These are phyloP conservation scores for Zaprionus ornatus DNA, from an alignment of 1,140 invertebrate genomes.

Conservation along the genomic window DNA sequence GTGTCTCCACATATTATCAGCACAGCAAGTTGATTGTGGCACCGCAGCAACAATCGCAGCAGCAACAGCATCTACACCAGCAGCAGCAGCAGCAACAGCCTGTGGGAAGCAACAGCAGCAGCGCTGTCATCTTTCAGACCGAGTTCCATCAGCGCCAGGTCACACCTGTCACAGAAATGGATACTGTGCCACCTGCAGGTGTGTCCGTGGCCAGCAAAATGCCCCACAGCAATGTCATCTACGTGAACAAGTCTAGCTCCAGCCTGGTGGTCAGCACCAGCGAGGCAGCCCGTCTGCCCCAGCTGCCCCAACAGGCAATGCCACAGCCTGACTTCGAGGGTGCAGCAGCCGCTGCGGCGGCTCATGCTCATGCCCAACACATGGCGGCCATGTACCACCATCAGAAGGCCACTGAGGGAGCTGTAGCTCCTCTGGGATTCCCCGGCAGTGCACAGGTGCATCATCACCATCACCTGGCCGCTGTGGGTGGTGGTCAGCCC, in stretches of 20 bases:
- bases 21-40: conserved; percentile 70
- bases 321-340: conserved; percentile 25
- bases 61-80: background rate
- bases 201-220: conserved; percentile 65
- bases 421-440: conserved; percentile 10
- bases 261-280: conserved; percentile 64
- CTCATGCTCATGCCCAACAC: conserved; percentile 30
- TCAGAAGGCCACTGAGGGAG: conserved; percentile 14
- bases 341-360: conserved; percentile 9
- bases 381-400: conserved; percentile 52
- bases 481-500: conserved; percentile 33
- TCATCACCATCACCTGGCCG: conserved; percentile 30
- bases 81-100: background rate
- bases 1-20: conserved; percentile 80
- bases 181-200: conserved; percentile 80
- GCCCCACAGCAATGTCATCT: conserved; percentile 77
- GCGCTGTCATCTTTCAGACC: background rate
- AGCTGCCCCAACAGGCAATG: conserved; percentile 11
- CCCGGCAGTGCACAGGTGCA: background rate
- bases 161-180: conserved; percentile 79
- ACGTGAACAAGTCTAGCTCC: conserved; percentile 71
- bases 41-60: background rate
- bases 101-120: background rate
- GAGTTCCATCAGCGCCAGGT: conserved; percentile 50
- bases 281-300: conserved; percentile 18